phyloP scores from a whole-genome alignment of 2,797 vertebrate genomes.

The Tamandua tetradactyla region DNA sequence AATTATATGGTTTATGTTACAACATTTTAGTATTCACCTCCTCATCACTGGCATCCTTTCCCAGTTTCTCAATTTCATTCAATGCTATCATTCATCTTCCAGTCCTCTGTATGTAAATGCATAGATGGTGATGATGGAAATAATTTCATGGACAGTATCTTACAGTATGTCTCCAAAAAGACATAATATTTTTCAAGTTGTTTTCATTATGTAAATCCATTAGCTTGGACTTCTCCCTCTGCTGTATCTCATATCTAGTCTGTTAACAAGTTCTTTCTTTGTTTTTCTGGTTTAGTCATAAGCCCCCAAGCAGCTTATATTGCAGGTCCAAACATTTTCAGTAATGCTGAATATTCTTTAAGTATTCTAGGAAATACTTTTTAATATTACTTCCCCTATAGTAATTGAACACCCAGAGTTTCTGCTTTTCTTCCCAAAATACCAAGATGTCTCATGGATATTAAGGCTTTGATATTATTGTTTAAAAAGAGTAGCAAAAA shows the following conservation, averaged over 20 bases:
- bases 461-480: constrained; percentile 12
- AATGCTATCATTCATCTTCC: not conserved
- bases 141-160: too few species aligned
- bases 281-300: not conserved
- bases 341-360: not conserved
- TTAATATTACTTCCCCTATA: not conserved
- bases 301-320: not conserved
- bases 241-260: not conserved
- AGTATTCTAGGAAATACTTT: too few species aligned
- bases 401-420: not conserved
- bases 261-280: not conserved
- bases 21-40: not conserved
- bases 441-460: not conserved
- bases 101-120: not conserved
- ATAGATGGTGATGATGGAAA: not conserved
- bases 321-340: not conserved
- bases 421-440: not conserved
- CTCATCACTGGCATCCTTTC: not conserved
- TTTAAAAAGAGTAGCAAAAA: constrained; percentile 42
- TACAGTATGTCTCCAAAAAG: not conserved
- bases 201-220: not conserved
- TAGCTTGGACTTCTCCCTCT: not conserved
- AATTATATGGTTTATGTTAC: not conserved
- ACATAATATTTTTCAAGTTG: not conserved
- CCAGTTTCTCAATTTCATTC: not conserved